These are phyloP conservation scores for Antennarius striatus DNA, from an alignment of 2,113 vertebrate genomes.

Conservation along the genomic window DNA sequence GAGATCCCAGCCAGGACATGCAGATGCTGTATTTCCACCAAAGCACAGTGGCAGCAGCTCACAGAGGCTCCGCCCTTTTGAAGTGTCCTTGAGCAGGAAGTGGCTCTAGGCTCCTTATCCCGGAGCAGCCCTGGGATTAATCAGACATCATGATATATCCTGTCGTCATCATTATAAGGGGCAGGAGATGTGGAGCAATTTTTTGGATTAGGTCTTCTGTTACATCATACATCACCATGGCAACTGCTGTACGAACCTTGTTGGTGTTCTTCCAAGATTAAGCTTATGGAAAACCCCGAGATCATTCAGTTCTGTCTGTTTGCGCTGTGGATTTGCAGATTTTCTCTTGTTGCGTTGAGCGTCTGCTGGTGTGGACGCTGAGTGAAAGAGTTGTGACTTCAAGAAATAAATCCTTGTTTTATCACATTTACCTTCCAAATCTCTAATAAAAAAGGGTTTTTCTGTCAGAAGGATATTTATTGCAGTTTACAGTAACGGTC, in stretches of 20 bases:
- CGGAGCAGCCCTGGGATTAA: background rate
- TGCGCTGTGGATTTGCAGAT: too few relatives aligned
- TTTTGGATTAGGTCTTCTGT: conserved; percentile 28
- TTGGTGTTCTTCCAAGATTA: too few relatives aligned
- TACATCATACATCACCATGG: conserved; percentile 20
- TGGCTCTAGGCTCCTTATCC: background rate
- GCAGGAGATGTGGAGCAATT: conserved; percentile 9
- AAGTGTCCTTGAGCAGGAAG: background rate
- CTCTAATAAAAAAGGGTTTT: too few relatives aligned
- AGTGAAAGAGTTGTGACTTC: too few relatives aligned
- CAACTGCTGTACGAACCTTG: background rate
- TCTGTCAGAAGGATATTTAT: too few relatives aligned
- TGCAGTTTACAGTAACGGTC: too few relatives aligned
- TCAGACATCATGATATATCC: background rate
- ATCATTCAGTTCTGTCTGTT: too few relatives aligned
- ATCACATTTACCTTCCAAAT: too few relatives aligned
- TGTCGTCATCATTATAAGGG: conserved; percentile 1
- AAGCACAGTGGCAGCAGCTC: background rate
- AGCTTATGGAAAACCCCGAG: too few relatives aligned
- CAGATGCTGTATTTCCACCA: background rate
- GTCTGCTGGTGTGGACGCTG: too few relatives aligned
- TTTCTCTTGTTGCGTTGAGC: too few relatives aligned
- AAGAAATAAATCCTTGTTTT: too few relatives aligned
- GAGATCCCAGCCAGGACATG: background rate
- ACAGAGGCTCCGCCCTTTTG: background rate